Conservation (phyloP, 2,888 invertebrate species). For the Melangyna quadrimaculata region DNA sequence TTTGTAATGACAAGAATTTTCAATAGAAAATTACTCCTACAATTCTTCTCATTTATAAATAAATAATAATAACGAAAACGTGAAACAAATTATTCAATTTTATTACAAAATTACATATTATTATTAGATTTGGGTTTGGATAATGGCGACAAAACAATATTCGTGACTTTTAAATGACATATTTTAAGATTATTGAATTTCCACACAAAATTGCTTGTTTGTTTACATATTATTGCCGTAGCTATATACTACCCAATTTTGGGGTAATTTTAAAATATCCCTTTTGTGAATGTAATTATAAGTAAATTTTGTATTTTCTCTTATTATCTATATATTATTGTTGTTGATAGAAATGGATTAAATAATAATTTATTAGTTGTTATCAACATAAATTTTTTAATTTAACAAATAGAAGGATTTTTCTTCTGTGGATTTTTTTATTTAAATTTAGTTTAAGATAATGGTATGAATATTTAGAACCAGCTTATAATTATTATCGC, state of each 20-base stretch:
- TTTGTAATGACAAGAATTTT: background rate
- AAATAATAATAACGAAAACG: background rate
- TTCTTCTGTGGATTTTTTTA: background rate
- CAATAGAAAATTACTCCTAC: background rate
- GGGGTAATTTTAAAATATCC: constrained; percentile 12
- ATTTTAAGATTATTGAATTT: constrained; percentile 18
- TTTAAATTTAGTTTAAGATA: background rate
- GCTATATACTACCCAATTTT: background rate
- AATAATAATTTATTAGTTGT: background rate
- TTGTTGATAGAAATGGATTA: background rate
- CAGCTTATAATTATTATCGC: too few species aligned
- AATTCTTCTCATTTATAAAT: background rate
- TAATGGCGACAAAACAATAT: constrained; percentile 12
- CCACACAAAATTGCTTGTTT: constrained; percentile 19
- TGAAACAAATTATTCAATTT: constrained; percentile 18
- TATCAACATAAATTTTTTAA: background rate
- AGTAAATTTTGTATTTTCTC: background rate
- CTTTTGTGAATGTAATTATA: background rate
- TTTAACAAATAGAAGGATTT: background rate
- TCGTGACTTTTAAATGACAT: constrained; percentile 35
- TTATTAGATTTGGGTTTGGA: constrained; percentile 3
- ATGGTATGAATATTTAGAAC: too few species aligned
- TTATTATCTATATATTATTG: background rate
- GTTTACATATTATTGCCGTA: too few species aligned
- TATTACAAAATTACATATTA: constrained; percentile 23